Evolutionary conservation across 2,888 invertebrate genomes (phyloP).

Genomic region (Agelastica alni): DNA sequence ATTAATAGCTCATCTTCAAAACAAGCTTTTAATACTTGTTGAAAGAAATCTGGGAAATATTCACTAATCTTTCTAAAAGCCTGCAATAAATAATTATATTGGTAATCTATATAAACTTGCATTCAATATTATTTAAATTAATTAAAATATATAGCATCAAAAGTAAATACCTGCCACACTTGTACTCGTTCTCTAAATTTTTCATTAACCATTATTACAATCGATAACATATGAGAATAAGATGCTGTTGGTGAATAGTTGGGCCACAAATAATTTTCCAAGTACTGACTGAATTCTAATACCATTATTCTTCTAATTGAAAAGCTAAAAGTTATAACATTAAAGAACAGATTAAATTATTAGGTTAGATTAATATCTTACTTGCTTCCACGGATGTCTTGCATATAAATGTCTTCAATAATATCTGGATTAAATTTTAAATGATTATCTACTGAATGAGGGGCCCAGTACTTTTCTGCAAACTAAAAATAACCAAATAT

Average conservation of each 20-base stretch:
- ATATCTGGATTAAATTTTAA: constrained; percentile 75
- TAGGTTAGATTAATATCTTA: constrained; percentile 54
- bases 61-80: constrained; percentile 78
- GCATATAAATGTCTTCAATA: constrained; percentile 85
- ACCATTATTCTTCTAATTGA: constrained; percentile 90
- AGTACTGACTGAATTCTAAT: constrained; percentile 95
- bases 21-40: constrained; percentile 77
- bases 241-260: constrained; percentile 82
- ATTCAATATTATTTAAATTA: too few species aligned
- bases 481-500: constrained; percentile 63
- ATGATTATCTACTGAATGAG: constrained; percentile 75
- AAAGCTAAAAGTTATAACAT: constrained; percentile 57
- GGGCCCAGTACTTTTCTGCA: constrained; percentile 92
- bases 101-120: too few species aligned
- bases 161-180: constrained; percentile 79
- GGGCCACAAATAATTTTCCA: constrained; percentile 97
- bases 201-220: constrained; percentile 98
- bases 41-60: constrained; percentile 81
- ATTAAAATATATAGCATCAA: too few species aligned
- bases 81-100: constrained; percentile 56
- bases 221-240: constrained; percentile 91
- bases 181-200: constrained; percentile 96
- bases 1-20: constrained; percentile 64
- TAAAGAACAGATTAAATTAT: neutral
- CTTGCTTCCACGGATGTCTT: constrained; percentile 85